Evolutionary conservation across 2,113 vertebrate genomes (phyloP), one percentile per base, ranked within the genome.

Genomic region (Platichthys stellatus): DNA sequence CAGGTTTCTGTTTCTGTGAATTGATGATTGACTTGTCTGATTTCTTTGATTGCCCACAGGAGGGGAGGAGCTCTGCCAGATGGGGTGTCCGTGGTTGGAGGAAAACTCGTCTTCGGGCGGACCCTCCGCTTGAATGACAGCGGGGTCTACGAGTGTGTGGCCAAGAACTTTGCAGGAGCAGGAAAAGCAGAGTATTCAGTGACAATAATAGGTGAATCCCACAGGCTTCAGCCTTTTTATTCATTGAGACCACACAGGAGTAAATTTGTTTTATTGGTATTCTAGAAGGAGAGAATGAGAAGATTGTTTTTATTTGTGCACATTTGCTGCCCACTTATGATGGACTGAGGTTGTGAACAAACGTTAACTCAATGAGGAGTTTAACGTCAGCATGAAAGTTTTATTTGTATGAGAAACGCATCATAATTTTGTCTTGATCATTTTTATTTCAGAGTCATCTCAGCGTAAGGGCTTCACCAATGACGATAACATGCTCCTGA

Each of bases 71-170:
- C 91, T 60, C 87, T 98, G 73, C 96, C 97, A 0, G 88, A 88
- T 0, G 94, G 94, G 0, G 88, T 91, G 3, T 86, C 56, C 1
- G 81, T 65, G 15, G 86, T 90, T 24, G 95, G 93, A 40, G 92
- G 77, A 76, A 94, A 84, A 0, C 90, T 98, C 14, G 43, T 91
- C 20, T 98, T 98, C 66, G 91, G 80, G 17, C 92, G 89, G 6
- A 83, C 92, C 0, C 86, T 98, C 40, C 83, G 81, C 1, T 0
- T 45, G 0, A 92, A 91, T 1, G 96, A 97, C 72, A 92, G 91
- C 0, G 97, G 97, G 0, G 57, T 89, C 17, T 98, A 97, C 1
- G 56, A 95, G 40, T 98, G 97, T 53, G 89, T 68, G 0, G 95
- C 94, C 28, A 83, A 67, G 58, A 98, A 97, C 75, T 72, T 23